Conservation (phyloP, 2,888 invertebrate genomes). For the Acanthosepion esculentum region DNA sequence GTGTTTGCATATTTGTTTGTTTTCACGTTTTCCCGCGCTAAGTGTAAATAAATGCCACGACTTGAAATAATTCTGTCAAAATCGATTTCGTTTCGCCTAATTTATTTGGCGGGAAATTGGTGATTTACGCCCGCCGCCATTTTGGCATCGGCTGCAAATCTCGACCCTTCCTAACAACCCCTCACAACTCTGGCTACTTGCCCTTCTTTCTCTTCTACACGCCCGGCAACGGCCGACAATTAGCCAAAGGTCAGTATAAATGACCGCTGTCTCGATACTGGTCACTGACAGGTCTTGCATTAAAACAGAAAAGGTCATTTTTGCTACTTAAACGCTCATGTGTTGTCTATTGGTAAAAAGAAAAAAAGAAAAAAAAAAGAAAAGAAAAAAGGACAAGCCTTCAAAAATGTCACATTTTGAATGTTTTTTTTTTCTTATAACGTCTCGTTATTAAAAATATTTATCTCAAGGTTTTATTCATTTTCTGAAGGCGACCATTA, state of each 20-base stretch:
- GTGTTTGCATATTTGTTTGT: constrained; percentile 33
- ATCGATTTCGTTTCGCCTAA: constrained; percentile 33
- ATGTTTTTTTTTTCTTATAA: neutral
- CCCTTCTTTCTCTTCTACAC: neutral
- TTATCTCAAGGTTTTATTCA: no score
- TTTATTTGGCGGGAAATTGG: constrained; percentile 33
- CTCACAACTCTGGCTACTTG: neutral
- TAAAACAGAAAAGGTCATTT: neutral
- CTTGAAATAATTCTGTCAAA: neutral
- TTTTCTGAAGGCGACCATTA: no score
- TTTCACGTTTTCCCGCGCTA: constrained; percentile 33
- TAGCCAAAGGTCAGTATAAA: neutral
- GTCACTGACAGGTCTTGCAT: neutral
- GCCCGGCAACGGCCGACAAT: neutral
- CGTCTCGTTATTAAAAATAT: no score
- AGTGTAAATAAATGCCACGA: constrained; percentile 33
- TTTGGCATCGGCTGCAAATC: neutral
- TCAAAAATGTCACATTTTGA: neutral
- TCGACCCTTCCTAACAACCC: neutral
- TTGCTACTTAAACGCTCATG: neutral
- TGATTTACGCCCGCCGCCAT: constrained; percentile 16
- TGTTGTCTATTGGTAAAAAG: neutral
- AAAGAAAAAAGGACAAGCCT: neutral
- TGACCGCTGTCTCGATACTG: neutral
- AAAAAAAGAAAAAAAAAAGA: neutral